These are phyloP conservation scores for Podocnemis expansa DNA, from an alignment of 2,113 vertebrate species.

Conservation along the genomic window DNA sequence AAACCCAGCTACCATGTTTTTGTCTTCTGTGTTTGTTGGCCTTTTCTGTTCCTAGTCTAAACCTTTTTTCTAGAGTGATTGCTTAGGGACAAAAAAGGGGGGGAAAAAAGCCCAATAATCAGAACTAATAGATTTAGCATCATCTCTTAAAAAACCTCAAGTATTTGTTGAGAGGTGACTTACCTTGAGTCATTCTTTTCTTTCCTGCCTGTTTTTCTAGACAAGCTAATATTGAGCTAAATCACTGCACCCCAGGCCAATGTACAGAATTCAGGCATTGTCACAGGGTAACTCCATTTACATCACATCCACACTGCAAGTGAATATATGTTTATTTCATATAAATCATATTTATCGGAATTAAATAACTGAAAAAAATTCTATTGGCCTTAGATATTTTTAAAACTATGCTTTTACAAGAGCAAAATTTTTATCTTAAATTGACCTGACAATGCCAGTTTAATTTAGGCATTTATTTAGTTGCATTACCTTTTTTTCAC, in stretches of 20 bases:
- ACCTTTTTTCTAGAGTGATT: neutral
- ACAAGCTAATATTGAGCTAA: neutral
- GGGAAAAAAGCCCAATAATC: neutral
- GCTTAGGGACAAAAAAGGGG: neutral
- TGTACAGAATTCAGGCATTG: neutral
- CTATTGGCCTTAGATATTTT: neutral
- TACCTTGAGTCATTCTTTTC: neutral
- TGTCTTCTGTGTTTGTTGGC: neutral
- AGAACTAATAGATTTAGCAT: neutral
- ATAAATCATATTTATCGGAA: neutral
- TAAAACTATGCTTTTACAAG: neutral
- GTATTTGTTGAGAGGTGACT: neutral
- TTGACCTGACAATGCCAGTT: neutral
- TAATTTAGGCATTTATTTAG: neutral
- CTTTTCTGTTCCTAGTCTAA: neutral
- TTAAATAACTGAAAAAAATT: neutral
- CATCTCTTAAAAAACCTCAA: neutral
- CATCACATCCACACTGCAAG: accelerated
- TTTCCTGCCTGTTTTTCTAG: neutral
- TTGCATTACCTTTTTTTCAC: neutral
- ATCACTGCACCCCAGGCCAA: neutral
- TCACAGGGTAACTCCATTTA: neutral
- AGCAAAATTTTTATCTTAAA: neutral
- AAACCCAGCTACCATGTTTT: neutral
- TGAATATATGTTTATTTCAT: neutral